Percentiles rank a stretch among this genome's conserved stretches.
Conservation (phyloP, 2,113 vertebrate genomes). For the Strix aluco region DNA sequence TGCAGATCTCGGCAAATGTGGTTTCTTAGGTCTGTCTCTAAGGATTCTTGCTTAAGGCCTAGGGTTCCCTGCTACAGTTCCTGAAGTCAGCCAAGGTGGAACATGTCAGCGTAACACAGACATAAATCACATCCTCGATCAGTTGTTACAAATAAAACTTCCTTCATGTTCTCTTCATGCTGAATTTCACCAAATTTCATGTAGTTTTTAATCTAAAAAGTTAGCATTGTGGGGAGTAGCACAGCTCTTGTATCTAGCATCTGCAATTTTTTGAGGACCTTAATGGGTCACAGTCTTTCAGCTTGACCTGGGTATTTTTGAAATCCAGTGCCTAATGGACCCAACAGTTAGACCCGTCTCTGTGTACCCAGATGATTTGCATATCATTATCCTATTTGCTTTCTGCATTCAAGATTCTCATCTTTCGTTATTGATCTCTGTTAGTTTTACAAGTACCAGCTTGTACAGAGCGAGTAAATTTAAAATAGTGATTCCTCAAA, state of each 20-base stretch:
- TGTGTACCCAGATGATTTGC: not conserved
- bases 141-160: not conserved
- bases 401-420: not conserved
- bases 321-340: not conserved
- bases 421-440: not conserved
- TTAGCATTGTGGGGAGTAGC: not conserved
- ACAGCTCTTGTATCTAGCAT: not conserved
- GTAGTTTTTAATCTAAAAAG: not conserved
- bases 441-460: not conserved
- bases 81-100: not conserved
- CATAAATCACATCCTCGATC: not conserved
- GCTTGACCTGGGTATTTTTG: not conserved
- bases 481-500: not conserved
- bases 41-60: not conserved
- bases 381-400: not conserved
- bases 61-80: not conserved
- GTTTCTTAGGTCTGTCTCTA: not conserved
- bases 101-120: fast-evolving
- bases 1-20: not conserved
- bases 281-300: not conserved
- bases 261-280: not conserved
- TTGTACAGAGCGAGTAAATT: not conserved
- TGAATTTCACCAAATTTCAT: not conserved
- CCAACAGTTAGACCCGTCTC: not conserved
- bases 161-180: not conserved